phyloP scores from a whole-genome alignment of 2,888 invertebrate species.

The Melipona beecheii region DNA sequence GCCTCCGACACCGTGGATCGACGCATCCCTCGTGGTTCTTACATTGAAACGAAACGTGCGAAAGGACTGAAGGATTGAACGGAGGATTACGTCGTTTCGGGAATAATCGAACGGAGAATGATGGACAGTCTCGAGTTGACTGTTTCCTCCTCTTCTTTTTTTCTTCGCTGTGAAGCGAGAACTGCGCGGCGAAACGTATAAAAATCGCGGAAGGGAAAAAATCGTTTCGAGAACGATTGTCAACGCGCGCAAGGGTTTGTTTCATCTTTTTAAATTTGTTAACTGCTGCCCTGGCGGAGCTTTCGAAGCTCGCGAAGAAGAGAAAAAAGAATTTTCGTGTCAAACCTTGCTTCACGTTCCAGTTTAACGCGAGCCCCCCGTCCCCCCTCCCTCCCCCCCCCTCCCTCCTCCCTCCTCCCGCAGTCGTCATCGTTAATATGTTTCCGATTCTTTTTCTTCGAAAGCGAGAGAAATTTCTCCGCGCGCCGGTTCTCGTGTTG shows the following conservation, averaged over 20 bases:
- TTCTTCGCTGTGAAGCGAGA: too few species aligned
- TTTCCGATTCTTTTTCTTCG: conserved; percentile 71
- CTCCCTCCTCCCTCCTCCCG: too few species aligned
- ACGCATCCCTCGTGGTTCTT: background rate
- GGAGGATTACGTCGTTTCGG: too few species aligned
- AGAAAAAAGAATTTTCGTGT: conserved; percentile 68
- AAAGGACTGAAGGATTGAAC: background rate
- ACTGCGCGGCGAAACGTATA: too few species aligned
- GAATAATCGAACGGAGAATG: too few species aligned
- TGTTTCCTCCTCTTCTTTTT: too few species aligned
- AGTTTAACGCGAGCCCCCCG: conserved; percentile 67
- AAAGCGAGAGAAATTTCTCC: conserved; percentile 52
- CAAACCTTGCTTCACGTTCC: conserved; percentile 69
- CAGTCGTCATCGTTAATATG: conserved; percentile 67
- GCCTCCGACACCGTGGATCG: background rate
- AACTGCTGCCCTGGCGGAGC: conserved; percentile 64
- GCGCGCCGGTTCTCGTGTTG: conserved; percentile 28
- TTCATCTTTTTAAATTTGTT: conserved; percentile 42
- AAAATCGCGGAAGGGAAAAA: too few species aligned
- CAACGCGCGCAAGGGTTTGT: background rate
- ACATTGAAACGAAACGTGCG: too few species aligned
- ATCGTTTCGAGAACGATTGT: conserved; percentile 4
- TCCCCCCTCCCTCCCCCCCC: too few species aligned
- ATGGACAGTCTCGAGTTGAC: too few species aligned
- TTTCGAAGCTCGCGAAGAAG: conserved; percentile 59